Percentiles rank a stretch among this genome's conserved stretches.
These are phyloP conservation scores for Acanthoscelides obtectus DNA, from an alignment of 2,888 invertebrate species.

Conservation along the genomic window DNA sequence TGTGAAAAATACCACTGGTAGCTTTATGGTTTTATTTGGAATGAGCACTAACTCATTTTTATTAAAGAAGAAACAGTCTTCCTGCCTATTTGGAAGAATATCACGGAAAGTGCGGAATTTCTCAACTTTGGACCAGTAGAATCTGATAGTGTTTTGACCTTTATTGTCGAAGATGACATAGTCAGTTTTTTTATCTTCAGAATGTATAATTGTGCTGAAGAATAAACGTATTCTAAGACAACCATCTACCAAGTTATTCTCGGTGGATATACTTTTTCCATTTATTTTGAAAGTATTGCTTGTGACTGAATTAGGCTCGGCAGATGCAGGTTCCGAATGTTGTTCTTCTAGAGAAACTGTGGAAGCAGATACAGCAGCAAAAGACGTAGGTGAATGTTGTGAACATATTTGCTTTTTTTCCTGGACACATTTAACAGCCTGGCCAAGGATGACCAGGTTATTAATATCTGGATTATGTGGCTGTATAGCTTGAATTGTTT, in stretches of 20 bases:
- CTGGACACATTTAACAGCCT: conserved; percentile 5
- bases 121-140: conserved; percentile 32
- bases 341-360: background rate
- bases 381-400: too few species aligned
- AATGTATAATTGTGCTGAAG: conserved; percentile 25
- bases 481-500: conserved; percentile 29
- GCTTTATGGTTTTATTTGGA: conserved; percentile 49
- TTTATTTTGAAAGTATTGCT: conserved; percentile 19
- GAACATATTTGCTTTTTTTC: background rate
- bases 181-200: conserved; percentile 11
- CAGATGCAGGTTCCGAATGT: background rate
- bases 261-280: conserved; percentile 7
- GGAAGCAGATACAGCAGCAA: too few species aligned
- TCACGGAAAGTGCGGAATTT: conserved; percentile 37
- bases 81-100: conserved; percentile 10
- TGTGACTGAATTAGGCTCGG: conserved; percentile 5
- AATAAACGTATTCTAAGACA: conserved; percentile 17
- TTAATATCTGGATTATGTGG: conserved; percentile 35
- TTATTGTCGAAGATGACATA: conserved; percentile 28
- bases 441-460: conserved; percentile 35
- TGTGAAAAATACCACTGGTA: conserved; percentile 50
- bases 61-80: conserved; percentile 51
- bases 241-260: background rate
- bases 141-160: conserved; percentile 27
- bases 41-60: conserved; percentile 53